A percentile compares a stretch with the other conserved stretches of the same genome.
Conservation (phyloP, 2,113 vertebrate genomes). For the Microtus montanus region DNA sequence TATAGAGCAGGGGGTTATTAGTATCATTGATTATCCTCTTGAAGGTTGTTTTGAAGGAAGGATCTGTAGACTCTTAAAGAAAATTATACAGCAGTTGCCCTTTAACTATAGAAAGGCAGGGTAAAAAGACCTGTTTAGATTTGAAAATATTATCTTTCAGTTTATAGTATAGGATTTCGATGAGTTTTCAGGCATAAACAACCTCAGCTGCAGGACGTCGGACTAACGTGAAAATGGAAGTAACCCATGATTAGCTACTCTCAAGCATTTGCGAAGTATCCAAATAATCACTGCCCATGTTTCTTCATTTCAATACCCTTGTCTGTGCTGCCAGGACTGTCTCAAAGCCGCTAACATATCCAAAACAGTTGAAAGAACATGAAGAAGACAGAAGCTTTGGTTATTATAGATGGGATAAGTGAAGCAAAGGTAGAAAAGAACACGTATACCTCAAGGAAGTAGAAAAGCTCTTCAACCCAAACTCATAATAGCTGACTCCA, state of each 20-base stretch:
- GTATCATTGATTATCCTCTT: conserved; percentile 45
- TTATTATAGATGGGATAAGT: not conserved
- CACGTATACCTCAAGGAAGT: not conserved
- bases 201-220: not conserved
- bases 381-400: not conserved
- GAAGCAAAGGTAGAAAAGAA: not conserved
- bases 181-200: conserved; percentile 3
- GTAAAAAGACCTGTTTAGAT: not conserved
- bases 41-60: not conserved
- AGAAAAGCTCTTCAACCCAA: not conserved
- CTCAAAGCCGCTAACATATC: not conserved
- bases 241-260: not conserved
- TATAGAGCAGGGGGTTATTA: not conserved
- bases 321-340: not conserved
- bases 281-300: not conserved
- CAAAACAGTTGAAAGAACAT: not conserved
- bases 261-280: not conserved
- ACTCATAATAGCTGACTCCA: not conserved
- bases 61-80: not conserved
- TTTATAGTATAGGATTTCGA: not conserved
- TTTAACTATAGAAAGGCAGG: conserved; percentile 1
- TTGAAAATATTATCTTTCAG: conserved; percentile 26
- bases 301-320: not conserved
- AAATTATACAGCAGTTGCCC: not conserved
- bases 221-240: not conserved